Base-by-base conservation (phyloP, 2,113 vertebrate genomes). In the Globicephala melas region DNA sequence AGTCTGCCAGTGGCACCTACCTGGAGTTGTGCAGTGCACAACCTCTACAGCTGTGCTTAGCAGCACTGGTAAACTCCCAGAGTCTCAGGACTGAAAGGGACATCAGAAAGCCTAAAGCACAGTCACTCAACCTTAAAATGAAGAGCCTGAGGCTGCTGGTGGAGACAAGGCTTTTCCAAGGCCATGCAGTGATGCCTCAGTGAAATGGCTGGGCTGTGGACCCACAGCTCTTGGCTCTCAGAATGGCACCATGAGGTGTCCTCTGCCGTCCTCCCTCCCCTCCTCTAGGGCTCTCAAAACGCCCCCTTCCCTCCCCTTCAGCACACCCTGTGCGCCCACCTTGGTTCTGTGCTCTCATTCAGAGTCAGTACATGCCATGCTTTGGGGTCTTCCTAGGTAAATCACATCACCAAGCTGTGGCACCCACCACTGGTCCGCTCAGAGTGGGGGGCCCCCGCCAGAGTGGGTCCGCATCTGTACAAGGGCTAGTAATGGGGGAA, bases 1-100 rank as follows among this genome's bases (percentile, higher is more conserved):
- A 33, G 68, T 28, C 55, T 50, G 5, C 12, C 50, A 36, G 60
- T 2, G 31, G n/a, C 28, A 33, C 38, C 60, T 53, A 1, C 0
- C 44, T 60, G 50, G 68, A 11, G 11, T 14, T 38, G 41, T 70
- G 28, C 44, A 62, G 33, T 92, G 6, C 17, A 11, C 21, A 62
- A 10, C 58, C 15, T 44, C 1, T 3, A 7, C 1, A 33, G 21
- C 47, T 47, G 3, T n/a, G 4, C 5, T 50, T 2, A 18, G 67
- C 83, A 47, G n/a, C 17, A 21, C 41, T 70, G 50, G 17, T 6
- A 60, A 31, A 70, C 2, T 31, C 3, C 28, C 47, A 23, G 60
- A 92, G 41, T 73, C n/a, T 81, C 60, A 4, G 25, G 23, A 21
- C 18, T 82, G 11, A 71, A 90, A 6, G 36, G 36, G 23, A 60